Evolutionary conservation across 2,797 vertebrate species (phyloP).

Genomic region (Zalophus californianus): DNA sequence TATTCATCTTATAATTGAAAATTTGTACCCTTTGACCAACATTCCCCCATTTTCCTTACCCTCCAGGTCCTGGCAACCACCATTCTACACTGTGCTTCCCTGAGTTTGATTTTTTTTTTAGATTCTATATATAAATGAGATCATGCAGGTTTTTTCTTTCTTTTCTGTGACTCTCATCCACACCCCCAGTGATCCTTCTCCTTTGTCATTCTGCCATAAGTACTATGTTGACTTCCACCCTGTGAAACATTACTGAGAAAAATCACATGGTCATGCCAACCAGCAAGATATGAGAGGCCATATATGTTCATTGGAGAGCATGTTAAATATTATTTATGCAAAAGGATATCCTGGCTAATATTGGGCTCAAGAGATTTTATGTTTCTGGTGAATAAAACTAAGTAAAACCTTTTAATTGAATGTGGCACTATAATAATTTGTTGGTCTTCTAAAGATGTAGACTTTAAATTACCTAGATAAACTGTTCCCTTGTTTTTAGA

Average conservation of each 20-base stretch:
- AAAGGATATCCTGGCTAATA: neutral
- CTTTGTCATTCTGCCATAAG: neutral
- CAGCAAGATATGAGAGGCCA: neutral
- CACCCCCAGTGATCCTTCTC: neutral
- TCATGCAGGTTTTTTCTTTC: neutral
- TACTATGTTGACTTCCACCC: neutral
- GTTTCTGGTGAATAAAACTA: slow-evolving; percentile 20
- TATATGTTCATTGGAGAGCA: neutral
- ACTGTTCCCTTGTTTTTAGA: neutral
- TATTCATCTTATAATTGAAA: neutral
- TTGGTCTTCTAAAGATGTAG: neutral
- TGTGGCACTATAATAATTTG: neutral
- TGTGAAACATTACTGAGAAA: neutral
- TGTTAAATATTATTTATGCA: neutral
- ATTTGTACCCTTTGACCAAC: neutral
- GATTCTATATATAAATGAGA: neutral
- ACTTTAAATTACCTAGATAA: neutral
- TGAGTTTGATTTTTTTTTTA: neutral
- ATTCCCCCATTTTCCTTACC: neutral
- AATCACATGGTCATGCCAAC: fast-evolving
- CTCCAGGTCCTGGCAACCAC: neutral
- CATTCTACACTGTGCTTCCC: neutral
- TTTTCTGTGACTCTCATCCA: neutral
- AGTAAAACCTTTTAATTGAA: neutral
- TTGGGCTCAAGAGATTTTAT: neutral